Conservation (phyloP, 2,113 vertebrate species). For the Oncorhynchus masou region DNA sequence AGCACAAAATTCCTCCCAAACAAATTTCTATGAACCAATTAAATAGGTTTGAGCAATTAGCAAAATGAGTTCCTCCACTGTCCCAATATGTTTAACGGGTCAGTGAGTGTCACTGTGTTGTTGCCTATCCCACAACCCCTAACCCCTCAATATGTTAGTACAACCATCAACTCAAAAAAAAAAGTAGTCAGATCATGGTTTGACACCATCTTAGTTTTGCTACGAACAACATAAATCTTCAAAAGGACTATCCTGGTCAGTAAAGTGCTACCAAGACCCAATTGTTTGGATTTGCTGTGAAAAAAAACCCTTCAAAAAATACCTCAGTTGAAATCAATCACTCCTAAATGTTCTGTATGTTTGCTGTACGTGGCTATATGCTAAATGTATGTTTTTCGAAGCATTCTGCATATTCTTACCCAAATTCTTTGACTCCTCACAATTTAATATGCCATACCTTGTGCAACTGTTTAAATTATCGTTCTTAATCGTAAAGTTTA, state of each 20-base stretch:
- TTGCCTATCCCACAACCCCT: constrained; percentile 26
- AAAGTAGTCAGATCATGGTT: constrained; percentile 14
- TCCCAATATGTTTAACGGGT: constrained; percentile 62
- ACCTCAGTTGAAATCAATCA: constrained; percentile 21
- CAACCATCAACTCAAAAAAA: constrained; percentile 5
- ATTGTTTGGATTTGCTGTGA: background rate
- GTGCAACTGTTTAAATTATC: background rate
- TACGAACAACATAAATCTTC: background rate
- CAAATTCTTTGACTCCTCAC: constrained; percentile 2
- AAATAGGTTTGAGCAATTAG: constrained; percentile 73
- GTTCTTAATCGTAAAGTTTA: background rate
- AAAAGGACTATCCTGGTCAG: background rate
- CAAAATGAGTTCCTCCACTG: constrained; percentile 60
- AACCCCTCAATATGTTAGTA: constrained; percentile 37
- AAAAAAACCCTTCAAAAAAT: constrained; percentile 1
- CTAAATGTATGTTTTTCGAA: background rate
- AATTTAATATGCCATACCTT: background rate
- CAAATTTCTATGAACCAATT: constrained; percentile 59
- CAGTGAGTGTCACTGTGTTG: constrained; percentile 41
- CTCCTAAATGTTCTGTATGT: background rate
- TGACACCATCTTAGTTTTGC: background rate
- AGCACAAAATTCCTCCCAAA: constrained; percentile 37
- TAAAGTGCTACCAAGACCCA: background rate
- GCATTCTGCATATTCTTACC: constrained; percentile 40
- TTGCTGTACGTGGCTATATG: background rate